These are phyloP conservation scores for Henricia sp. DNA, from an alignment of 53 echinoderm and acorn worm species.

Conservation along the genomic window DNA sequence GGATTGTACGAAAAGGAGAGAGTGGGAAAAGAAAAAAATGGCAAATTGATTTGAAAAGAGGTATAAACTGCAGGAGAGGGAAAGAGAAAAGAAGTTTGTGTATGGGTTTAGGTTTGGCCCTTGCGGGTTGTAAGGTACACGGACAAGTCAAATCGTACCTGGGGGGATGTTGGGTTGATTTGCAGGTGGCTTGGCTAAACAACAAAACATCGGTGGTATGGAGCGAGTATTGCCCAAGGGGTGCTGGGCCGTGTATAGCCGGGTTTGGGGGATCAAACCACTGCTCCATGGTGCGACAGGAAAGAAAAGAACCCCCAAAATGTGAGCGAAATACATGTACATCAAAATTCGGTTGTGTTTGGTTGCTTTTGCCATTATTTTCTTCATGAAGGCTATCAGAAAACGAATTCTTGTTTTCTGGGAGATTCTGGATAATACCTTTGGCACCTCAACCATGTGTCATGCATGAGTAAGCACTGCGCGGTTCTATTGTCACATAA, in stretches of 20 bases:
- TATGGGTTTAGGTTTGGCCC: conserved; percentile 50
- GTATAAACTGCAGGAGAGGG: too few relatives aligned
- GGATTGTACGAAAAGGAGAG: conserved; percentile 14
- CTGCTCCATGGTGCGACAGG: background rate
- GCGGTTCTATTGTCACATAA: too few relatives aligned
- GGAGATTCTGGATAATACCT: too few relatives aligned
- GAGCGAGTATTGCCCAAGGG: conserved; percentile 36
- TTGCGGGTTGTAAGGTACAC: conserved; percentile 61
- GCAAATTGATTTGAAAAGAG: background rate
- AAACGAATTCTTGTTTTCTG: too few relatives aligned
- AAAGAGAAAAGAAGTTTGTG: conserved; percentile 19
- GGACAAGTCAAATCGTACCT: conserved; percentile 50
- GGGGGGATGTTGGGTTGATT: conserved; percentile 10
- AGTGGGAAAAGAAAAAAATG: background rate
- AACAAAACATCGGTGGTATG: conserved; percentile 39
- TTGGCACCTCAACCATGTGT: too few relatives aligned
- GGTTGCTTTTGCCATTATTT: too few relatives aligned
- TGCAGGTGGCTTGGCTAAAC: conserved; percentile 56
- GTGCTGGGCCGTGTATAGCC: conserved; percentile 2
- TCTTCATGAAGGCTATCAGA: too few relatives aligned
- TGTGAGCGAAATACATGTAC: too few relatives aligned
- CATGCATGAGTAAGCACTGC: too few relatives aligned
- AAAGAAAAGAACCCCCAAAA: too few relatives aligned
- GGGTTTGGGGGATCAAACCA: conserved; percentile 39
- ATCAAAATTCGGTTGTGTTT: too few relatives aligned